Evolutionary conservation across 2,888 invertebrate species (phyloP).

Genomic region (Spilosoma lubricipeda): DNA sequence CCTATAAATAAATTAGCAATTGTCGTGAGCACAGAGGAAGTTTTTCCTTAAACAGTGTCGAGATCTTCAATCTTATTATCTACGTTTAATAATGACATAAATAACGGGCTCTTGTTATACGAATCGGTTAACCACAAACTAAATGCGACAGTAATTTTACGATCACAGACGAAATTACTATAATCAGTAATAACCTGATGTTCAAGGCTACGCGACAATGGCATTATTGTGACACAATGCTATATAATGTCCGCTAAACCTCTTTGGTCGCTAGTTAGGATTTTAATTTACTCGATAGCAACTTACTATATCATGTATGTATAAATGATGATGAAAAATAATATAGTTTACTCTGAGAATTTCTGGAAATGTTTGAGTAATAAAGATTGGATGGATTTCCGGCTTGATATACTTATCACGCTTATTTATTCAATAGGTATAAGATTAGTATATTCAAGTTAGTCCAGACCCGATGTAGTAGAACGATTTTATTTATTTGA

Average conservation of each 20-base stretch:
- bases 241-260: background rate
- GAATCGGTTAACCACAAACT: constrained; percentile 6
- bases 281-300: background rate
- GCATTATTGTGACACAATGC: constrained; percentile 31
- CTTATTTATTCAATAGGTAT: no score
- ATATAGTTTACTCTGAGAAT: background rate
- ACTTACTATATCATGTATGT: background rate
- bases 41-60: no score
- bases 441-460: no score
- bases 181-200: constrained; percentile 22
- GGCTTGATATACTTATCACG: no score
- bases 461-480: no score
- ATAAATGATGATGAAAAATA: background rate
- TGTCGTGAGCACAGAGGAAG: no score
- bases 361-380: no score
- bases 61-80: background rate
- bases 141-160: background rate
- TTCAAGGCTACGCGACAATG: constrained; percentile 48
- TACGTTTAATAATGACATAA: background rate
- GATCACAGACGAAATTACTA: constrained; percentile 9
- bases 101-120: constrained; percentile 8
- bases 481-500: no score
- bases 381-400: no score
- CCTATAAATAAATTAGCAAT: no score
- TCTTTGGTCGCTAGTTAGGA: background rate